Percentiles rank a stretch among this genome's conserved stretches.
Conservation (phyloP, 2,888 invertebrate genomes). For the Rhimphoctona megacephalus region DNA sequence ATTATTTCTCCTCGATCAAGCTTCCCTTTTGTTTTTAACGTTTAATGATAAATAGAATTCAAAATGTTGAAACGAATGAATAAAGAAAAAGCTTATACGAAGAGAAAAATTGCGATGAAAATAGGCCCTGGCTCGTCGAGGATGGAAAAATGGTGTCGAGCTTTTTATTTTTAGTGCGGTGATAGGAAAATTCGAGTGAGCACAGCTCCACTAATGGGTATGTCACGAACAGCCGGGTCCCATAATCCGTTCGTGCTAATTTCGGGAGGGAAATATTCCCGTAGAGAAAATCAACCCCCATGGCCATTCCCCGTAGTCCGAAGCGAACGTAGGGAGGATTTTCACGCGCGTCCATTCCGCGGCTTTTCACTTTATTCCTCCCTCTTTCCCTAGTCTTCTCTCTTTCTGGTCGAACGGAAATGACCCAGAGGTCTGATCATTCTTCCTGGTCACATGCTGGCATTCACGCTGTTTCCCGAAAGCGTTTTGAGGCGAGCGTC, state of each 20-base stretch:
- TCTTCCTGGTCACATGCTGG: constrained; percentile 57
- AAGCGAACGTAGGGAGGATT: constrained; percentile 16
- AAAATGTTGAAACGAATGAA: not conserved
- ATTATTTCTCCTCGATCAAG: constrained; percentile 18
- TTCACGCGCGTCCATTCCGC: constrained; percentile 44
- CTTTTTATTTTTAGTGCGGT: constrained; percentile 9
- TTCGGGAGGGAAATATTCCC: constrained; percentile 62
- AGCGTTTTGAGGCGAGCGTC: constrained; percentile 43
- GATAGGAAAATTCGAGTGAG: constrained; percentile 46
- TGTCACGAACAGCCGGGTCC: constrained; percentile 75
- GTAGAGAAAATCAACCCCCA: constrained; percentile 44
- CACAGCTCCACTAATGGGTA: constrained; percentile 69
- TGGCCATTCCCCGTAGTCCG: constrained; percentile 42
- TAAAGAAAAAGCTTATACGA: not conserved
- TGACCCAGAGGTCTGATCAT: constrained; percentile 59
- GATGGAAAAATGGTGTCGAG: constrained; percentile 29
- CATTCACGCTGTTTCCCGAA: constrained; percentile 32
- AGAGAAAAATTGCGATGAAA: not conserved
- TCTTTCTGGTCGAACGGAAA: constrained; percentile 56
- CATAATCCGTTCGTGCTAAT: constrained; percentile 78
- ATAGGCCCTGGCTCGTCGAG: not conserved
- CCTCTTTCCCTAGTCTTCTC: constrained; percentile 25
- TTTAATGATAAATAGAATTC: not conserved
- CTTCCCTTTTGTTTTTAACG: not conserved
- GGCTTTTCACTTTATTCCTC: constrained; percentile 54